Evolutionary conservation across 2,113 vertebrate genomes (phyloP).

Genomic region (Chascanopsetta lugubris): DNA sequence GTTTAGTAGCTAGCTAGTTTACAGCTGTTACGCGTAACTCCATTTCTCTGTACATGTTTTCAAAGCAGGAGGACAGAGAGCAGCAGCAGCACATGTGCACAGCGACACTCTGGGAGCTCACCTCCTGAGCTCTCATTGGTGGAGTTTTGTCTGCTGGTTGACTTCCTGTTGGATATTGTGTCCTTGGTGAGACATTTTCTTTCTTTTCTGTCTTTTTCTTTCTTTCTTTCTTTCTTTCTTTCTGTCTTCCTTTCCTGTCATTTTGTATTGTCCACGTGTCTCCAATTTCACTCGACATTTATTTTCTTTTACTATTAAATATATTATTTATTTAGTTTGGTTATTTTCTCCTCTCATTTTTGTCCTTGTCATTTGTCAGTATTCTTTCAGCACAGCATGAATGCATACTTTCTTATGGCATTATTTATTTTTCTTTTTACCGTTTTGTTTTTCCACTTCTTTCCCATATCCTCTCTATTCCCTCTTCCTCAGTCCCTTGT

Average conservation of each 20-base stretch:
- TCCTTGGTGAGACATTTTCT: conserved; percentile 90
- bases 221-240: neutral
- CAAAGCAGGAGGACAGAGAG: conserved; percentile 86
- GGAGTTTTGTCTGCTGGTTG: conserved; percentile 95
- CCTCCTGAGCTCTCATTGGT: conserved; percentile 86
- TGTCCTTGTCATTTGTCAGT: conserved; percentile 1
- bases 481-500: conserved; percentile 3
- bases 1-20: too few species aligned
- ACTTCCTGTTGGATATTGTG: conserved; percentile 98
- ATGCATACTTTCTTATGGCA: neutral
- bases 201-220: neutral
- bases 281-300: neutral
- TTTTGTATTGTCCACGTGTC: too few species aligned
- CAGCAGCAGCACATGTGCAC: conserved; percentile 78
- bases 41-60: neutral
- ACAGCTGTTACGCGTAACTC: neutral
- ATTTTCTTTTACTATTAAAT: neutral
- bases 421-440: neutral
- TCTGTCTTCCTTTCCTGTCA: neutral
- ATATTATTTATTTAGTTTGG: neutral
- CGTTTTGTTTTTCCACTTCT: neutral
- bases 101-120: conserved; percentile 75
- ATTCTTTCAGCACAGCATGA: neutral
- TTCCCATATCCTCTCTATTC: neutral
- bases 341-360: neutral